These are phyloP conservation scores for Chrysemys picta DNA, from an alignment of 2,113 vertebrate species.

Conservation along the genomic window DNA sequence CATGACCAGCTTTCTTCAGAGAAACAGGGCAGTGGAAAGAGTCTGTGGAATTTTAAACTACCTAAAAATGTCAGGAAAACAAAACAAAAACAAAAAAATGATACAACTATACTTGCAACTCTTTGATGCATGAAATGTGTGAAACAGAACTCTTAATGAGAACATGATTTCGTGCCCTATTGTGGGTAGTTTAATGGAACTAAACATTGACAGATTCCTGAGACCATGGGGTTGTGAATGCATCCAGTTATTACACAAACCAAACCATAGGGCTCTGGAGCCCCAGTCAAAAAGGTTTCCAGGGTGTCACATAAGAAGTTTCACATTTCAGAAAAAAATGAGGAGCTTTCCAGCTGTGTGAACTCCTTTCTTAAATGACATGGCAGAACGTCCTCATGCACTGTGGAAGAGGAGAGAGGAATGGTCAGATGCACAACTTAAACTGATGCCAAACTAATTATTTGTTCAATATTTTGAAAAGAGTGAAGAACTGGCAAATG, in stretches of 20 bases:
- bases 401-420: too few species aligned
- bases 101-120: not conserved
- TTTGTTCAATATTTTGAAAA: too few species aligned
- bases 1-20: not conserved
- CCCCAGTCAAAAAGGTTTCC: too few species aligned
- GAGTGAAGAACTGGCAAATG: too few species aligned
- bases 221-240: not conserved
- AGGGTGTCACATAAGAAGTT: too few species aligned
- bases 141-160: not conserved
- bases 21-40: not conserved
- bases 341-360: too few species aligned
- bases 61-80: too few species aligned
- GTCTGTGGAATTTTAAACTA: not conserved
- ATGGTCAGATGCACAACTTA: too few species aligned
- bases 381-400: too few species aligned
- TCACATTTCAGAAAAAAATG: too few species aligned
- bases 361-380: too few species aligned
- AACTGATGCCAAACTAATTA: too few species aligned
- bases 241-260: not conserved
- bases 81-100: not conserved
- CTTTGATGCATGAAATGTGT: not conserved
- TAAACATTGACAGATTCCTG: not conserved
- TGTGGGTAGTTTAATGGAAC: not conserved
- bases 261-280: not conserved
- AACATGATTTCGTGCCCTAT: not conserved